Evolutionary conservation across 1,140 invertebrate species (phyloP).

Genomic region (Aleiodes sp.): DNA sequence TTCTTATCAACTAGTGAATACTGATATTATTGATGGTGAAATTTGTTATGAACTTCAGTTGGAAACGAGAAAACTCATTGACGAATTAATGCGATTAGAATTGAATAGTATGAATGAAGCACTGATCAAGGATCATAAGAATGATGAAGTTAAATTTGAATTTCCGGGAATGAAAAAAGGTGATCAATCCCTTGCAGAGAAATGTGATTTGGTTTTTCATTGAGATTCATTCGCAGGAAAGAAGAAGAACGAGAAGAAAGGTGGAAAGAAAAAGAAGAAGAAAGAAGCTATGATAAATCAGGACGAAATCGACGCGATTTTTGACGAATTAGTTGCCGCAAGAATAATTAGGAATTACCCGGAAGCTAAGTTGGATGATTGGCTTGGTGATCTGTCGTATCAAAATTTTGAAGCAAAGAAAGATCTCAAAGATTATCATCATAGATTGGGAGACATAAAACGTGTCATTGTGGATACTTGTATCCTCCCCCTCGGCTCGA

Average conservation of each 20-base stretch:
- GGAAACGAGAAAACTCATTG: conserved; percentile 66
- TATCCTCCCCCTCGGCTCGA: conserved; percentile 72
- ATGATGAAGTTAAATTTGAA: conserved; percentile 51
- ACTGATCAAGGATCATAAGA: conserved; percentile 57
- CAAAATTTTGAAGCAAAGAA: conserved; percentile 52
- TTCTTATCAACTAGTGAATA: conserved; percentile 59
- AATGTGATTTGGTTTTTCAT: background rate
- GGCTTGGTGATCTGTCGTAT: conserved; percentile 58
- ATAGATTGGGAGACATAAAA: conserved; percentile 65
- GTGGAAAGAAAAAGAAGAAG: conserved; percentile 55
- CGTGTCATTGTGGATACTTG: conserved; percentile 73
- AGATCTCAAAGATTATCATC: conserved; percentile 54
- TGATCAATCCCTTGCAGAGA: conserved; percentile 37
- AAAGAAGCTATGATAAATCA: conserved; percentile 67
- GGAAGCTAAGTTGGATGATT: conserved; percentile 44
- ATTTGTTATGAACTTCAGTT: conserved; percentile 67
- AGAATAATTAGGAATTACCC: conserved; percentile 54
- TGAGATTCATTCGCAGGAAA: background rate
- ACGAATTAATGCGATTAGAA: conserved; percentile 70
- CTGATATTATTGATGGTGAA: conserved; percentile 66
- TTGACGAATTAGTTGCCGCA: conserved; percentile 69
- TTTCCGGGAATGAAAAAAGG: conserved; percentile 51
- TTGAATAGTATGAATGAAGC: conserved; percentile 66
- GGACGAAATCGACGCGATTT: conserved; percentile 65
- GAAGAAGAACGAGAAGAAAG: conserved; percentile 27